These are phyloP conservation scores for Tolmerus cingulatus DNA, from an alignment of 2,888 invertebrate species.

Conservation along the genomic window DNA sequence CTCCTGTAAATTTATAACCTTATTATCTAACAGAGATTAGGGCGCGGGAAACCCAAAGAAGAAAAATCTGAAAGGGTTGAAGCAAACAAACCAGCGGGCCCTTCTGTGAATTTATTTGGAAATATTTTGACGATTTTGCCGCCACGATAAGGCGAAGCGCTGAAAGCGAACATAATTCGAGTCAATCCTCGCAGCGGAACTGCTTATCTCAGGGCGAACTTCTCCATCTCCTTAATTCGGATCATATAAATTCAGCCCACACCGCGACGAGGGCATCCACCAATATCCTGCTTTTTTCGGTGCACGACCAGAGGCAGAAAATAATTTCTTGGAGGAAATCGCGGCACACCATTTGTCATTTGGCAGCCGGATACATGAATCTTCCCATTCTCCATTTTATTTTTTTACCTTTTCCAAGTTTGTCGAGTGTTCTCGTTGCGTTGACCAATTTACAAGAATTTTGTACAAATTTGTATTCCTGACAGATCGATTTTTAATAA, in stretches of 20 bases:
- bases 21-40: conserved; percentile 35
- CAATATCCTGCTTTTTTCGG: conserved; percentile 3
- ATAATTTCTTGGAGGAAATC: conserved; percentile 22
- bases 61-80: conserved; percentile 33
- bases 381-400: neutral
- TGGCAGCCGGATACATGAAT: conserved; percentile 41
- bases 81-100: neutral
- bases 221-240: conserved; percentile 20
- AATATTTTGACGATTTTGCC: conserved; percentile 25
- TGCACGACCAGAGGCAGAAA: neutral
- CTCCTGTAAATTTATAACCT: conserved; percentile 37
- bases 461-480: conserved; percentile 45
- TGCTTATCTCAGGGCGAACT: neutral
- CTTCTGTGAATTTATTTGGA: neutral
- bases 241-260: conserved; percentile 32
- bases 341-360: conserved; percentile 36
- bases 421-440: conserved; percentile 28
- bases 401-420: conserved; percentile 8
- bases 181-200: neutral
- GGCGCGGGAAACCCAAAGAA: conserved; percentile 27
- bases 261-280: neutral
- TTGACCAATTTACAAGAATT: conserved; percentile 40
- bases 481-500: conserved; percentile 45
- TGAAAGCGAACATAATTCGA: neutral
- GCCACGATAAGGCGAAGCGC: neutral